These are phyloP conservation scores for Potorous gilbertii DNA, from an alignment of 2,797 vertebrate species.

Conservation along the genomic window DNA sequence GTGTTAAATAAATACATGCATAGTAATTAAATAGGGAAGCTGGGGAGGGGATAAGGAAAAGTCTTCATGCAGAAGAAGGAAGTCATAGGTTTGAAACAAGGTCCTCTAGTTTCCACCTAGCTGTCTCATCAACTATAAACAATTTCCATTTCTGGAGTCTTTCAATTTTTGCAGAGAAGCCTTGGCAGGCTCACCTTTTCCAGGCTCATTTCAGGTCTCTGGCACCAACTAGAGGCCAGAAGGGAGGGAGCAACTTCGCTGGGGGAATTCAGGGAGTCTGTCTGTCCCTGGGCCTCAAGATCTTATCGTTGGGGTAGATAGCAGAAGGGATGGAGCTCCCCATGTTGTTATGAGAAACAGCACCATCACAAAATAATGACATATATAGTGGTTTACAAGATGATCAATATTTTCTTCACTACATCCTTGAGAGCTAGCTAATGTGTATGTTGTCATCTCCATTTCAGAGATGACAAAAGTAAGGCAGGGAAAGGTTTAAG, in stretches of 20 bases:
- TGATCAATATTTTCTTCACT: neutral
- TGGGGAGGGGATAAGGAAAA: neutral
- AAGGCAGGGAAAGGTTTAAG: constrained; percentile 1
- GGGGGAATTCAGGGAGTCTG: neutral
- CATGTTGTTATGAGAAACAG: neutral
- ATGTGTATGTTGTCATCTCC: neutral
- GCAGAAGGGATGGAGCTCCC: neutral
- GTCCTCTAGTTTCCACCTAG: neutral
- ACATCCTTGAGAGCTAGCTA: neutral
- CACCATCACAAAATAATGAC: neutral
- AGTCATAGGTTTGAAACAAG: neutral
- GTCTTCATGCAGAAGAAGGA: neutral
- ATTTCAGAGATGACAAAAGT: neutral
- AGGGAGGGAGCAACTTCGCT: neutral
- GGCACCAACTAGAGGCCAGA: neutral
- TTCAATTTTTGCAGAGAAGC: neutral
- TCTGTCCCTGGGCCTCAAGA: neutral
- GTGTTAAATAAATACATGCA: neutral
- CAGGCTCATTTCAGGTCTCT: neutral
- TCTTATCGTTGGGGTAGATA: neutral
- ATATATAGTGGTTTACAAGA: neutral
- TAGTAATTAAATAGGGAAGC: neutral
- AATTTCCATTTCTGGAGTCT: neutral
- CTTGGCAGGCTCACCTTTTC: neutral
- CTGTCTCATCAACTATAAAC: neutral